Conservation (phyloP, 2,113 vertebrate species). For the Setophaga petechia region DNA sequence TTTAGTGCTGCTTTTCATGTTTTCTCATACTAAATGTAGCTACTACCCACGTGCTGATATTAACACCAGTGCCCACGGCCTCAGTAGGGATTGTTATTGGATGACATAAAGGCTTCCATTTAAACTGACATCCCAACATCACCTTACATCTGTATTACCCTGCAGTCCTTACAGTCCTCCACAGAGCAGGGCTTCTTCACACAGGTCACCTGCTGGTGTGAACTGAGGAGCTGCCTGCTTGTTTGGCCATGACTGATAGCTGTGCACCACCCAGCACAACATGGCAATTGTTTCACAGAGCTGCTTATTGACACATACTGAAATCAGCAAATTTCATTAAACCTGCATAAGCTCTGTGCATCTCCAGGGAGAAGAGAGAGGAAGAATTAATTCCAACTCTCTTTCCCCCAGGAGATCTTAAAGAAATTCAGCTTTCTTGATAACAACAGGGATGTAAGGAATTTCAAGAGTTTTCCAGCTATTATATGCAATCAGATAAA, state of each 20-base stretch:
- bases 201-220: slow-evolving; percentile 50
- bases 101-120: slow-evolving; percentile 68
- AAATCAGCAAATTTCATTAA: slow-evolving; percentile 41
- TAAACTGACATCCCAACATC: slow-evolving; percentile 68
- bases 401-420: background rate
- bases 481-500: background rate
- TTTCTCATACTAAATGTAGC: slow-evolving; percentile 3
- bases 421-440: background rate
- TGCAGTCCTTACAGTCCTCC: slow-evolving; percentile 38
- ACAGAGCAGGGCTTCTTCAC: slow-evolving; percentile 45
- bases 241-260: background rate
- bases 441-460: background rate
- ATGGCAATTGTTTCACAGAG: background rate
- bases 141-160: slow-evolving; percentile 59
- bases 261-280: background rate
- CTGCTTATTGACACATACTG: background rate
- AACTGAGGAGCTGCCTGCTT: background rate
- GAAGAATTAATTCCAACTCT: background rate
- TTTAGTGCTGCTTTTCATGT: background rate
- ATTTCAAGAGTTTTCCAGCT: background rate
- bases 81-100: slow-evolving; percentile 56
- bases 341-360: background rate
- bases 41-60: slow-evolving; percentile 58
- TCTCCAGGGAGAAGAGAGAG: background rate
- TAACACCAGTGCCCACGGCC: slow-evolving; percentile 38